Base-by-base conservation (phyloP, 2,888 invertebrate genomes). In the Bombylius discolor region DNA sequence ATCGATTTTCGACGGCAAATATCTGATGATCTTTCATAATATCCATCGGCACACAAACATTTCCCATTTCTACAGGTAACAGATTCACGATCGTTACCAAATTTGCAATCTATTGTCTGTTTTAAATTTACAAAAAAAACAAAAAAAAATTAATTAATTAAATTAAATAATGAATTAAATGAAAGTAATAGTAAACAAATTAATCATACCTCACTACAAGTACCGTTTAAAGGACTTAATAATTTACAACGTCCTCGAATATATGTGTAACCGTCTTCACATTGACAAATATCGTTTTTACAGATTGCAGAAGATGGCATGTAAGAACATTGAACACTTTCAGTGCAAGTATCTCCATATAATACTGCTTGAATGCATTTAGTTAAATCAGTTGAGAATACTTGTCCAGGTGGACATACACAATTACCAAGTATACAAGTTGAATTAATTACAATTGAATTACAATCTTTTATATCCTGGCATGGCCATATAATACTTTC, bases 281-380 rank as follows among this genome's bases (percentile, higher is more conserved):
- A 74, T 67, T 68, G 68, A 67, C 74, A 74, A 67, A 69, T 68
- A 68, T 71, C 69, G 62, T 68, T 63, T 65, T 69, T 70, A 68
- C 73, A 73, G 63, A 65, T 68, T 66, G 72, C 70, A 70, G 72
- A 71, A 63, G 72, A 68, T 69, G 72, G 72, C 72, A 73, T 71
- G 72, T 70, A 71, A 73, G 71, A 70, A 66, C 73, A 73, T 66
- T 73, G 73, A 66, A 65, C 68, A 60, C 65, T 65, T 56, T 73
- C 71, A 63, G 68, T 65, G 67, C 73, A 73, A 64, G 61, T 54
- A 64, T 70, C 70, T 65, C 73, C 73, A 71, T 70, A 63, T 59
- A 66, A 68, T 62, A 69, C 66, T 67, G 68, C 69, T 64, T 65
- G 67, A 66, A 73, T 64, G 68, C 73, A 73, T 70, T 62, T 63